Evolutionary conservation across 2,888 invertebrate genomes (phyloP), one percentile per base, ranked within the genome.

Genomic region (Troilus luridus): DNA sequence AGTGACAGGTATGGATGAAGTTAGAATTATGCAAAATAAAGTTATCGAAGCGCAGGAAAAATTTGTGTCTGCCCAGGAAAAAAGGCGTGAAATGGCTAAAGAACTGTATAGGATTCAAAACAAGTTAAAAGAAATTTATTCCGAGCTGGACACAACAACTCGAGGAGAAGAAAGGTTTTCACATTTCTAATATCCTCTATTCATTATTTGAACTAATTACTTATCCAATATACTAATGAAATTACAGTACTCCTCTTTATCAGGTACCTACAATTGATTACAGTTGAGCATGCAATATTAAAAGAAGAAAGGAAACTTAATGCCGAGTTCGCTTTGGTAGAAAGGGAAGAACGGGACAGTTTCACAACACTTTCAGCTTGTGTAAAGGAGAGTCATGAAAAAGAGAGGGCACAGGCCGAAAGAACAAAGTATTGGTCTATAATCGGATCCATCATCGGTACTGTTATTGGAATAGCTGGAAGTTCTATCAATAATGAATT

Each of bases 351-450:
- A 94, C 94, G 97, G 8, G 97, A 97, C 90, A 94, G 96, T 19
- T 98, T 98, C 93, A 95, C 96, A 0, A 95, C 95, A 0, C 95
- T 98, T 94, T 96, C 97, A 0, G 92, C 93, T 54, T 89, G 92
- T 72, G 96, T 96, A 41, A 95, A 98, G 92, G 96, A 97, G 92
- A 97, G 97, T 27, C 98, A 98, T 93, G 98, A 98, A 94, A 95
- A 97, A 91, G 98, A 98, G 94, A 94, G 98, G 67, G 96, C 97
- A 0, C 97, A 97, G 93, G 96, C 97, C 8, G 97, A 98, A 94
- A 95, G 97, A 91, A 97, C 97, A 91, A 98, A 98, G 94, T 98
- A 98, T 94, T 97, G 97, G 96, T 97, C 97, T 92, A 95, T 97
- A 91, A 96, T 96, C 81, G 97, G 96, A 11, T 97, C 97, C 10